These are phyloP conservation scores for Sinocyclocheilus maitianheensis DNA, from an alignment of 2,113 vertebrate genomes.

Conservation along the genomic window DNA sequence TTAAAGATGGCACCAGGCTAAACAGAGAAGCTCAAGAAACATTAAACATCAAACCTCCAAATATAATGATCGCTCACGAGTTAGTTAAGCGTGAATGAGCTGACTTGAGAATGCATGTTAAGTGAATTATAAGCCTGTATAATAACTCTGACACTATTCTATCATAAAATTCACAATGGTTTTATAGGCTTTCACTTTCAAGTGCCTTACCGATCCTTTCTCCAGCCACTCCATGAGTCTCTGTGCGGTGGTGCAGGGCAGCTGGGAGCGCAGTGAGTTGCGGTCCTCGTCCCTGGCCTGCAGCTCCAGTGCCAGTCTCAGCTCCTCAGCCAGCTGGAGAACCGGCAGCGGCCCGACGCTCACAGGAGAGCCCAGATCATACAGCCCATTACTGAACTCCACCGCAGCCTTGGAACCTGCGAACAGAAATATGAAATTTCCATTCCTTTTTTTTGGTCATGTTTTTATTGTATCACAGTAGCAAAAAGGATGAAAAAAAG, in stretches of 20 bases:
- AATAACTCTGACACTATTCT: not conserved
- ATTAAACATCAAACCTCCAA: not conserved
- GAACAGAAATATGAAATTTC: constrained; percentile 23
- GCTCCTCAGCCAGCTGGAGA: constrained; percentile 89
- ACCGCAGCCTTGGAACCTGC: constrained; percentile 85
- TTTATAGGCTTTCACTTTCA: not conserved
- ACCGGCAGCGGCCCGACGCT: constrained; percentile 83
- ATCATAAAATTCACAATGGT: not conserved
- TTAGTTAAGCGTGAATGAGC: not conserved
- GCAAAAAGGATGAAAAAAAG: not conserved
- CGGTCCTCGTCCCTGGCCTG: constrained; percentile 77
- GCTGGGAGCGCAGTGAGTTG: constrained; percentile 80
- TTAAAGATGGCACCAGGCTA: not conserved
- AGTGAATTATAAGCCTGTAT: not conserved
- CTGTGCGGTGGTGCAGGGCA: constrained; percentile 80
- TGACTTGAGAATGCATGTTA: not conserved
- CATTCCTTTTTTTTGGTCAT: not conserved
- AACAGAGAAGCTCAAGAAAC: not conserved
- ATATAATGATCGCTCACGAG: not conserved
- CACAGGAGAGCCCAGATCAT: constrained; percentile 79
- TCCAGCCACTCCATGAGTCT: constrained; percentile 86
- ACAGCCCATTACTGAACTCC: constrained; percentile 79
- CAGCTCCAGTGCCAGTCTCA: constrained; percentile 87
- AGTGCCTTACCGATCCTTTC: constrained; percentile 80
- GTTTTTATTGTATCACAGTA: not conserved